Base-by-base conservation (phyloP, 2,797 vertebrate species). In the Pipistrellus nathusii region DNA sequence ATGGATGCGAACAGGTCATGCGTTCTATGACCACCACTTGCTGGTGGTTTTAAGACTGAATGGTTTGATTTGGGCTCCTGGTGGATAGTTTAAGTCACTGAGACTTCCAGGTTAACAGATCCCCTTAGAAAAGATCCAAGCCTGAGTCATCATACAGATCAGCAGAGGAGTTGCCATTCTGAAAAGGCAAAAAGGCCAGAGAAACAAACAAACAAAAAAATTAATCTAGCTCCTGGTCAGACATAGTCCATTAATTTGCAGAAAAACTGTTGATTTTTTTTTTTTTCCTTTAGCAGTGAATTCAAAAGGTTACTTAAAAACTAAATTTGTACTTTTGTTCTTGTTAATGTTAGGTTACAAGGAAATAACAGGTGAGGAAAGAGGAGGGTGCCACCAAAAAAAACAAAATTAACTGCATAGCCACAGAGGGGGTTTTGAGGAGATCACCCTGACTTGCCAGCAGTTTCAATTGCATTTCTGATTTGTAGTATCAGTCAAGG, bases 401-500 rank as follows among this genome's bases (percentile, higher is more conserved):
- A 44, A 9, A 97, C 27, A 66, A 88, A 97, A 97, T 97, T 94
- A 97, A 97, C 72, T 94, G 55, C 51, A 88, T 11, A 86, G 94
- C 73, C 88, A 93, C 59, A 96, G 96, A 96, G 91, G 69, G 82
- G 18, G 41, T 57, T 57, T 23, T 8, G 20, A 51, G 23, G 62
- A 95, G 66, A 96, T 18, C 76, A 86, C 30, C 0, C 85, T 66
- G 2, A 88, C 64, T 96, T 90, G 66, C 88, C 96, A 92, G 62
- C 44, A 97, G 94, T 57, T 62, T 95, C 71, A 87, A 88, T 95
- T 96, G 87, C 90, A 95, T 96, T 85, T 98, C 95, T 97, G 95
- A 98, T 97, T 98, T 98, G 95, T 0, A 57, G 95, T 93, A n/a
- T 93, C 95, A 97, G 96, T 97, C 97, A 97, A 97, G 87, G 73